Conservation (phyloP, 2,888 invertebrate species). For the Saturnia japonica region DNA sequence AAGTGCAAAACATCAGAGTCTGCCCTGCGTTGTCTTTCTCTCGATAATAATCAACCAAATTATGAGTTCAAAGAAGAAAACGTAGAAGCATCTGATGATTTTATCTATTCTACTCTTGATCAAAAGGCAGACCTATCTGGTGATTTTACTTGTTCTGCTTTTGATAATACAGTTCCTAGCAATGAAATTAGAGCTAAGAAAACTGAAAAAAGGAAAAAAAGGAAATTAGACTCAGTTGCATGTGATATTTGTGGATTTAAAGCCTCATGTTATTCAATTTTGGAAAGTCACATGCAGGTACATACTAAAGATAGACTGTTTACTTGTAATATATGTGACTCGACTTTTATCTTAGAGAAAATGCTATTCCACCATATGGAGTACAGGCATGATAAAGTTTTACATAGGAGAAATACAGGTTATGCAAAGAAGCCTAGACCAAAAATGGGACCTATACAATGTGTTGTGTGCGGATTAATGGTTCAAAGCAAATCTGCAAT, state of each 20-base stretch:
- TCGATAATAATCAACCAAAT: slow-evolving; percentile 35
- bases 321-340: slow-evolving; percentile 28
- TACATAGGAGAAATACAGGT: slow-evolving; percentile 29
- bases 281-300: slow-evolving; percentile 27
- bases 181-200: slow-evolving; percentile 13
- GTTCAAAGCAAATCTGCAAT: slow-evolving; percentile 59
- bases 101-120: slow-evolving; percentile 1
- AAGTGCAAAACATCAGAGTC: slow-evolving; percentile 66
- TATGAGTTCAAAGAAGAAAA: slow-evolving; percentile 43
- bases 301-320: slow-evolving; percentile 33
- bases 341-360: slow-evolving; percentile 8
- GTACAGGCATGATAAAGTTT: slow-evolving; percentile 13
- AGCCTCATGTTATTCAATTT: slow-evolving; percentile 27
- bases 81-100: slow-evolving; percentile 24
- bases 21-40: slow-evolving; percentile 47
- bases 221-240: slow-evolving; percentile 24
- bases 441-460: slow-evolving; percentile 55
- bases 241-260: slow-evolving; percentile 28
- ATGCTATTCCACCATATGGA: slow-evolving; percentile 9
- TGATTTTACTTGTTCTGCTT: not conserved
- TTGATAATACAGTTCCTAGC: not conserved
- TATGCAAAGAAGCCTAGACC: slow-evolving; percentile 41
- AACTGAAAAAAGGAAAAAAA: slow-evolving; percentile 24
- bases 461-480: slow-evolving; percentile 61
- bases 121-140: not conserved